Conservation (phyloP, 1,140 invertebrate genomes). For the Drosophila bifasciata region DNA sequence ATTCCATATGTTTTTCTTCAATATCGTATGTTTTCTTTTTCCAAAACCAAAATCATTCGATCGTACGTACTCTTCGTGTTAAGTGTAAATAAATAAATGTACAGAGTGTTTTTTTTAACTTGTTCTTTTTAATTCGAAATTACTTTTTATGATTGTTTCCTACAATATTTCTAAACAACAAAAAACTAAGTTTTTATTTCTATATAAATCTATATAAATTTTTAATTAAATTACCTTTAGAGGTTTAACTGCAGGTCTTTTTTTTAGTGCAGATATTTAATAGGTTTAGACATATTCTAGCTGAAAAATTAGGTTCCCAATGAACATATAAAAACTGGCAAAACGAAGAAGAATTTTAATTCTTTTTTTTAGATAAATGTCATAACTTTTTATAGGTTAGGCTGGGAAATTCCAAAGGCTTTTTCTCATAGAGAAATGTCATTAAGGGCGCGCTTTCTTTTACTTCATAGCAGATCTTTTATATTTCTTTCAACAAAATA, state of each 20-base stretch:
- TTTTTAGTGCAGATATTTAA: constrained; percentile 15
- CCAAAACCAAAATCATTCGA: constrained; percentile 30
- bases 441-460: not conserved
- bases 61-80: constrained; percentile 59
- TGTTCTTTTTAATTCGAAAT: constrained; percentile 30
- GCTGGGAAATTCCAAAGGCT: not conserved
- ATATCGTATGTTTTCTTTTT: constrained; percentile 44
- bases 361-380: not conserved
- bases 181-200: constrained; percentile 3
- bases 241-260: constrained; percentile 9
- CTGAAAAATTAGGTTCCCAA: constrained; percentile 3
- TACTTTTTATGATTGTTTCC: constrained; percentile 8
- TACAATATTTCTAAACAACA: not conserved
- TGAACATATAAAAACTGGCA: not conserved
- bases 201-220: constrained; percentile 5
- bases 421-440: constrained; percentile 27
- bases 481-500: constrained; percentile 1
- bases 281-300: constrained; percentile 20
- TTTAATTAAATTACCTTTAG: constrained; percentile 6
- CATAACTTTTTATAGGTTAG: not conserved
- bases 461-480: constrained; percentile 6
- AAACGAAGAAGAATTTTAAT: not conserved
- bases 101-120: constrained; percentile 71
- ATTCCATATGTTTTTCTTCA: constrained; percentile 51
- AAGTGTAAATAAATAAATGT: constrained; percentile 83